These are phyloP conservation scores for Lasioglossum figueresi DNA, from an alignment of 2,888 invertebrate genomes.

Conservation along the genomic window DNA sequence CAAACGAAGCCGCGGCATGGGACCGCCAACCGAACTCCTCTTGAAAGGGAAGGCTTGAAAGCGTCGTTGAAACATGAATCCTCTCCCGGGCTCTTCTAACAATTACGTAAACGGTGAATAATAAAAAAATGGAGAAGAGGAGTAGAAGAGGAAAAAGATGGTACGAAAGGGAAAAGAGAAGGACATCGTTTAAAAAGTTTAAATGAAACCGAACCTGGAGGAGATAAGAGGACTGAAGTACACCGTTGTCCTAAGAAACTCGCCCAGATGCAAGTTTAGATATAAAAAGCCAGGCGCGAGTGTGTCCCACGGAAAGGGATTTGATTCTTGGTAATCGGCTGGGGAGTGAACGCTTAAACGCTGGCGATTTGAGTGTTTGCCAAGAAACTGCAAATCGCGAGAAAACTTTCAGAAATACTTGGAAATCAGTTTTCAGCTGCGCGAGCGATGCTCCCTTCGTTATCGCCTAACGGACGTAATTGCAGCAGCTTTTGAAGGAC, in stretches of 20 bases:
- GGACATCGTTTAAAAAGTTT: slow-evolving; percentile 29
- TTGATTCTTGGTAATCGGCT: slow-evolving; percentile 13
- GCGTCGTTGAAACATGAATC: slow-evolving; percentile 11
- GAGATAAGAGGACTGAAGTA: background rate
- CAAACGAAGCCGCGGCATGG: slow-evolving; percentile 12
- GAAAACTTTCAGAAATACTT: slow-evolving; percentile 20
- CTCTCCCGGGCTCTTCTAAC: background rate
- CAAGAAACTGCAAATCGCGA: background rate
- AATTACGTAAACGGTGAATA: slow-evolving; percentile 9
- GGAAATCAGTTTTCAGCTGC: slow-evolving; percentile 14
- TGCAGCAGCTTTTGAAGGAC: background rate
- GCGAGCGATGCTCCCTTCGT: slow-evolving; percentile 4
- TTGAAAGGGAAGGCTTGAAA: background rate
- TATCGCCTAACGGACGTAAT: background rate
- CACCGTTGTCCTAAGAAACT: slow-evolving; percentile 21
- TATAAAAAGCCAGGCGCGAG: slow-evolving; percentile 3
- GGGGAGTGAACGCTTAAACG: slow-evolving; percentile 4
- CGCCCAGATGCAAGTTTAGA: slow-evolving; percentile 40
- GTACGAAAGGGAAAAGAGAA: background rate
- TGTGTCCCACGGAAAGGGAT: slow-evolving; percentile 14
- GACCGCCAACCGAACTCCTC: background rate
- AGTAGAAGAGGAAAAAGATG: background rate
- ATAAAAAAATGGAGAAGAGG: slow-evolving; percentile 9
- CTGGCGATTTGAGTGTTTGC: slow-evolving; percentile 24
- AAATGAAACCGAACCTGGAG: slow-evolving; percentile 10